Evolutionary conservation across 2,888 invertebrate species (phyloP).

Genomic region (Smittia aterrima): DNA sequence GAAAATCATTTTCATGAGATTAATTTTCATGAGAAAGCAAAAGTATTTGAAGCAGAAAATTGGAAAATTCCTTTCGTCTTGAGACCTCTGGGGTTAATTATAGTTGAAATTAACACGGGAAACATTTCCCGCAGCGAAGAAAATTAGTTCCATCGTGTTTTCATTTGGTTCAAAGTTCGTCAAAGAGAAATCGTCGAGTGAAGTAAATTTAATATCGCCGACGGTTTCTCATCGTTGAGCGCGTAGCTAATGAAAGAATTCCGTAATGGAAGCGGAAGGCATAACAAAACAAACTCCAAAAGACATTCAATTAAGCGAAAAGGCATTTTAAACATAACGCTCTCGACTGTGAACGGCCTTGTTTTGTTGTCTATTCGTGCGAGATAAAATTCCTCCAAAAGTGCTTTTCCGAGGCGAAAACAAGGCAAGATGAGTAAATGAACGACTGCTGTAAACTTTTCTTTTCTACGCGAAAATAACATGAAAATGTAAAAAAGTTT

Average conservation of each 20-base stretch:
- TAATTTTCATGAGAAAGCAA: conserved; percentile 17
- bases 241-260: not conserved
- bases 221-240: conserved; percentile 16
- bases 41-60: conserved; percentile 38
- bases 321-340: not conserved
- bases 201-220: not conserved
- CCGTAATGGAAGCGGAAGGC: conserved; percentile 2
- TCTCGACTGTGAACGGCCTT: not conserved
- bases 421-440: not conserved
- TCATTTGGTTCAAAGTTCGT: not conserved
- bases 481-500: conserved; percentile 8
- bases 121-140: not conserved
- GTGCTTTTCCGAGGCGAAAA: not conserved
- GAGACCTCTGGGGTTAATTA: conserved; percentile 21
- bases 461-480: not conserved
- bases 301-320: not conserved
- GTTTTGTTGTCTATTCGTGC: too few relatives aligned
- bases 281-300: not conserved
- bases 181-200: not conserved
- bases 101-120: conserved; percentile 8
- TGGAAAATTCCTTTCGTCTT: conserved; percentile 13
- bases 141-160: conserved; percentile 20
- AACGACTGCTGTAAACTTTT: not conserved
- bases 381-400: not conserved
- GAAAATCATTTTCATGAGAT: conserved; percentile 17